phyloP scores from a whole-genome alignment of 1,140 invertebrate species.

The Varroa destructor region DNA sequence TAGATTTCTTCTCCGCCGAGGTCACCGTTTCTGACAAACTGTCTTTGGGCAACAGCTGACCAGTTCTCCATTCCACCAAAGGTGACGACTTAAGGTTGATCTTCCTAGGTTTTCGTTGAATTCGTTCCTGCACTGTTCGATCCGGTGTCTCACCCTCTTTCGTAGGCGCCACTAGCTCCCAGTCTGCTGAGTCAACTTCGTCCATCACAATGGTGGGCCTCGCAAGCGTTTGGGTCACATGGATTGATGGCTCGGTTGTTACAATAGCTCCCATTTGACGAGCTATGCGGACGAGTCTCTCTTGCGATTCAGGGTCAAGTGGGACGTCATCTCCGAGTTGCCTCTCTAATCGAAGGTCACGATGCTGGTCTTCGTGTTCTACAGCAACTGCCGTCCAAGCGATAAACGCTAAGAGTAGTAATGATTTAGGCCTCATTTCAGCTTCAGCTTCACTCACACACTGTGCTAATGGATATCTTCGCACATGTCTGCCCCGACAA shows the following conservation, averaged over 20 bases:
- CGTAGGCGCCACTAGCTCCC: neutral
- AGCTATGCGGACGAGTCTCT: constrained; percentile 10
- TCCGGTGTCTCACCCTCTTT: neutral
- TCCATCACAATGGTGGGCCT: neutral
- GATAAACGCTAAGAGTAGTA: neutral
- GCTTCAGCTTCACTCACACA: too few species aligned
- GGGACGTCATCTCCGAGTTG: constrained; percentile 17
- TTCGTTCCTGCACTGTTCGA: neutral
- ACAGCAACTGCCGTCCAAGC: neutral
- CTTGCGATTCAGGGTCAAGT: constrained; percentile 14
- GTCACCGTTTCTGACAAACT: neutral
- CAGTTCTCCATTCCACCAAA: neutral
- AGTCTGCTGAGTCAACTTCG: neutral
- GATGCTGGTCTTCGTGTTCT: constrained; percentile 13
- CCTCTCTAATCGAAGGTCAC: constrained; percentile 13
- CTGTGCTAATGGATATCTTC: too few species aligned
- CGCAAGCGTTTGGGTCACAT: neutral
- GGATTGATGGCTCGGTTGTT: constrained; percentile 3
- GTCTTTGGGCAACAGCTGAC: constrained; percentile 6
- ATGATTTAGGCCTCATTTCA: too few species aligned
- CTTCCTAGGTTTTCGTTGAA: neutral
- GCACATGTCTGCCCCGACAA: too few species aligned
- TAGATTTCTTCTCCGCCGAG: constrained; percentile 2
- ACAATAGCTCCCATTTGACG: constrained; percentile 21
- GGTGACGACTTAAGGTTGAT: constrained; percentile 6